Percentiles rank a stretch among this genome's conserved stretches.
Evolutionary conservation across 2,888 invertebrate genomes (phyloP).

Genomic region (Thereva nobilitata): DNA sequence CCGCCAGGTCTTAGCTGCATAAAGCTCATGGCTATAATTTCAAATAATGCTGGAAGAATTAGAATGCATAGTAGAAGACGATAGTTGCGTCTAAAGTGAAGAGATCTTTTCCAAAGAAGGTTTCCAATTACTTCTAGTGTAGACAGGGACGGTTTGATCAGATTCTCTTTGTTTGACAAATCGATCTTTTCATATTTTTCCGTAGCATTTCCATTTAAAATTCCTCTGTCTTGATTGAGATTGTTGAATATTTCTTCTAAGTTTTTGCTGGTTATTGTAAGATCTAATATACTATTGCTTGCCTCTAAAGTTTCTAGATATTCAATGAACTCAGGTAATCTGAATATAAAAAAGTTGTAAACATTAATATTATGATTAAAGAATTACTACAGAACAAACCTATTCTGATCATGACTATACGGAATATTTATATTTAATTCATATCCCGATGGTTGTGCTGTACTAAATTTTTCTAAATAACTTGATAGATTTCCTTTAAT

Average conservation of each 20-base stretch:
- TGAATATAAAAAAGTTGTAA: background rate
- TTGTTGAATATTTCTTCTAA: conserved; percentile 67
- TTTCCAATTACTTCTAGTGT: conserved; percentile 53
- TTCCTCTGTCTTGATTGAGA: conserved; percentile 41
- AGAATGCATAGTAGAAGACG: conserved; percentile 64
- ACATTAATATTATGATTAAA: background rate
- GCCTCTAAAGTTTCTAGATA: conserved; percentile 59
- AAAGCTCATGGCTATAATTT: conserved; percentile 71
- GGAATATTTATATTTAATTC: conserved; percentile 48
- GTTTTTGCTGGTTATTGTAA: conserved; percentile 65
- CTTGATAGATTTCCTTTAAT: conserved; percentile 47
- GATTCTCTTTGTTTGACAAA: conserved; percentile 22
- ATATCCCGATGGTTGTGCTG: conserved; percentile 41
- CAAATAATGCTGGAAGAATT: conserved; percentile 66
- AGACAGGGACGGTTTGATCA: conserved; percentile 7
- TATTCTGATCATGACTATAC: conserved; percentile 45
- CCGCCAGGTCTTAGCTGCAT: conserved; percentile 68
- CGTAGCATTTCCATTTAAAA: conserved; percentile 35
- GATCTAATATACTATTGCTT: conserved; percentile 58
- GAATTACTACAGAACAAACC: background rate
- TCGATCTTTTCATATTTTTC: conserved; percentile 37
- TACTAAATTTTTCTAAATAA: conserved; percentile 46
- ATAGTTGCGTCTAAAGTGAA: conserved; percentile 66
- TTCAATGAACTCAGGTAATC: conserved; percentile 51
- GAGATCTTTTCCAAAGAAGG: conserved; percentile 62